Evolutionary conservation across 2,113 vertebrate species (phyloP).

Genomic region (Ptilonorhynchus violaceus): DNA sequence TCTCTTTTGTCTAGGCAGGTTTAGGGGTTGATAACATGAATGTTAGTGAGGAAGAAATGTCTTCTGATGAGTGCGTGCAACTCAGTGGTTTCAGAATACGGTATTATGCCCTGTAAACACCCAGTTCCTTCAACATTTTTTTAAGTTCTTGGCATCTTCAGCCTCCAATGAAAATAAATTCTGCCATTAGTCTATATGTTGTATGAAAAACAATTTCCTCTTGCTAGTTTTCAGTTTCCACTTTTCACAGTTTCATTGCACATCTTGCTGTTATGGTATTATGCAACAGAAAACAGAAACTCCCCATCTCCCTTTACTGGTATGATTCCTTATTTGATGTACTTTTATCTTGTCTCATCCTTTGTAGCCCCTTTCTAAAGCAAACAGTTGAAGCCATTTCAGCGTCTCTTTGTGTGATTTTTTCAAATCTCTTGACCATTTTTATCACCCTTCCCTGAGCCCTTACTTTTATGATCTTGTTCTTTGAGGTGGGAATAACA

Average conservation of each 20-base stretch:
- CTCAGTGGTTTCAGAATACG: neutral
- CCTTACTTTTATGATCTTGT: neutral
- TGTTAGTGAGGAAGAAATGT: neutral
- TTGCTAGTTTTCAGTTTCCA: neutral
- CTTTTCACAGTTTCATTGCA: neutral
- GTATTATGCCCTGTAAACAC: neutral
- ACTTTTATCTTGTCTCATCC: neutral
- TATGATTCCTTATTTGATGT: neutral
- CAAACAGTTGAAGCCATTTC: neutral
- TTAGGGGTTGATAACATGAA: neutral
- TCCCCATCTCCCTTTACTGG: neutral
- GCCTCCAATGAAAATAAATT: neutral
- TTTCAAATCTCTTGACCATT: neutral
- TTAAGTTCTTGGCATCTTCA: neutral
- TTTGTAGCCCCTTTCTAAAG: neutral
- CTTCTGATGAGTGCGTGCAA: neutral
- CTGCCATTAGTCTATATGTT: neutral
- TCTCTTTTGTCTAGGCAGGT: neutral
- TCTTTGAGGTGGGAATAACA: neutral
- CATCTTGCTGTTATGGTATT: neutral
- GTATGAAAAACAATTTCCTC: neutral
- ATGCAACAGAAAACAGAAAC: neutral
- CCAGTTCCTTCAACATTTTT: neutral
- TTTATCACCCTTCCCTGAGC: neutral
- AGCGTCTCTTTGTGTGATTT: neutral